These are phyloP conservation scores for Delphinus delphis DNA, from an alignment of 2,113 vertebrate species.

Conservation along the genomic window DNA sequence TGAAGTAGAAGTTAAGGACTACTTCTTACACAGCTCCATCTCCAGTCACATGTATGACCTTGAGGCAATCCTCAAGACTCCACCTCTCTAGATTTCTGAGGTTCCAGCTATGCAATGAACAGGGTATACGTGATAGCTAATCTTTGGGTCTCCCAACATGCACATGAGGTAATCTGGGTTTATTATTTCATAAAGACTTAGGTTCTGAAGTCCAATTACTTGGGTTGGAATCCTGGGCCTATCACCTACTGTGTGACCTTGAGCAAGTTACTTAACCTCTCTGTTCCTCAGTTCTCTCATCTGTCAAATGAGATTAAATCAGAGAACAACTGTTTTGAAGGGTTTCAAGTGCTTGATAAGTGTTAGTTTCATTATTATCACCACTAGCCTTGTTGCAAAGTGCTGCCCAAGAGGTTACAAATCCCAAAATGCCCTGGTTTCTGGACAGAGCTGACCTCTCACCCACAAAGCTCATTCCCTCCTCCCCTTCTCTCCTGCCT, in stretches of 20 bases:
- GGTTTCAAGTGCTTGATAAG: not conserved
- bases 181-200: not conserved
- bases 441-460: not conserved
- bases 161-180: not conserved
- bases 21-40: not conserved
- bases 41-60: not conserved
- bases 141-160: not conserved
- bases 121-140: too few species aligned
- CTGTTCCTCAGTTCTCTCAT: not conserved
- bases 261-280: not conserved
- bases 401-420: slow-evolving; percentile 16
- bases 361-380: not conserved
- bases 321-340: not conserved
- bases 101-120: not conserved
- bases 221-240: not conserved
- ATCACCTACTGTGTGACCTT: not conserved
- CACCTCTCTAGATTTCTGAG: not conserved
- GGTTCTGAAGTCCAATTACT: not conserved
- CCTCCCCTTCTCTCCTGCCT: not conserved
- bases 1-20: not conserved
- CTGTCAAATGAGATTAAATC: not conserved
- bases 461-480: slow-evolving; percentile 29
- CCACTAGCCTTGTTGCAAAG: not conserved
- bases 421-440: not conserved
- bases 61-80: not conserved